Evolutionary conservation across 2,888 invertebrate genomes (phyloP), one percentile per base, ranked within the genome.

Genomic region (Leptopilina syphax): DNA sequence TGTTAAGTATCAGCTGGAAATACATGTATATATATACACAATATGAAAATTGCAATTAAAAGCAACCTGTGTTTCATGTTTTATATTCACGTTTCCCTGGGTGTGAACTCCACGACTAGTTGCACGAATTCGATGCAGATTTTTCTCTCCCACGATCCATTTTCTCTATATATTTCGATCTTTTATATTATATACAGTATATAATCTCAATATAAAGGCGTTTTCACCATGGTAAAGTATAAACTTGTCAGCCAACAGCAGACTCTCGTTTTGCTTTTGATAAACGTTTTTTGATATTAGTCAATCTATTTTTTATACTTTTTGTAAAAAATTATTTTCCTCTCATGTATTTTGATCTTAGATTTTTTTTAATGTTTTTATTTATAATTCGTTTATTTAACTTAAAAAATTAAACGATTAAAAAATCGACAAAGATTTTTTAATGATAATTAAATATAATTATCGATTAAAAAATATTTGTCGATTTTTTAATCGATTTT

Each of bases 131-230:
- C 73, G n/a, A 5, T 9, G 9, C 27, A 60, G 10, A 9, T 57
- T 73, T 60, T 73, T 73, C 73, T 41, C 57, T 73, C 73, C 73
- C 73, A 73, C 57, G 57, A 73, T 73, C 84, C 82, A 86, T 87
- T 87, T 87, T 83, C 84, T 83, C 77, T 34, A 34, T 34, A 4
- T 34, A 34, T 76, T 79, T 44, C 83, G 82, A 88, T 86, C 85
- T 84, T 34, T 34, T 34, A 34, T 34, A 34, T 34, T 3, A 3
- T 34, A 34, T 34, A 34, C 3, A 86, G 7, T 44, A 44, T 87
- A 86, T 85, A 86, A 87, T 86, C 84, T 84, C 84, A 84, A 88
- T 86, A 86, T 86, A 86, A 86, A 87, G 82, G 84, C 84, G 87
- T 86, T 87, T 84, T 85, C 85, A 84, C 85, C 84, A 18, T 85